Percentiles rank a stretch among this genome's conserved stretches.
Conservation (phyloP, 2,797 vertebrate genomes). For the Sylvia borin region DNA sequence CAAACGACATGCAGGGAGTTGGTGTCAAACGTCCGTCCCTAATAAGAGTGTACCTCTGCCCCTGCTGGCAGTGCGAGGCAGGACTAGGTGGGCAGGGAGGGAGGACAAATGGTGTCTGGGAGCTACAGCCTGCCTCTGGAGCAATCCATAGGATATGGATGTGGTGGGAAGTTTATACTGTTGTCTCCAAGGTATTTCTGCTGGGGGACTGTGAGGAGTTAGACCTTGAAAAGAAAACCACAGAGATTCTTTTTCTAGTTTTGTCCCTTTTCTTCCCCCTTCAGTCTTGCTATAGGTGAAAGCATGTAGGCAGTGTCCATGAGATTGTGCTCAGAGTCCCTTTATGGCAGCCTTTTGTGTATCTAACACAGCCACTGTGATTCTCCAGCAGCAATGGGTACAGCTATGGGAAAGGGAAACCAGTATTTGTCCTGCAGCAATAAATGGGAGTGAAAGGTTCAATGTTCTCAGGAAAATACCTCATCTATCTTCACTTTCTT, state of each 20-base stretch:
- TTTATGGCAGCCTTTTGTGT: background rate
- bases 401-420: background rate
- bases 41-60: background rate
- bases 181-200: background rate
- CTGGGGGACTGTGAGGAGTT: fast-evolving
- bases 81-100: background rate
- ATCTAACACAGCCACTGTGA: background rate
- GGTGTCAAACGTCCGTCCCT: background rate
- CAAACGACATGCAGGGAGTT: background rate
- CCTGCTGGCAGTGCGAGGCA: background rate
- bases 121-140: background rate
- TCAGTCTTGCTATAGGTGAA: background rate
- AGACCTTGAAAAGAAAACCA: background rate
- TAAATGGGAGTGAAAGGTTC: conserved; percentile 12
- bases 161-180: background rate
- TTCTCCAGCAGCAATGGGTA: background rate
- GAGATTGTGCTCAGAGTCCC: background rate
- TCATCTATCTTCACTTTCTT: background rate
- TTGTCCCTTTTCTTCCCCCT: background rate
- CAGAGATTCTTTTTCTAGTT: background rate
- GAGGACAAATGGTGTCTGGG: background rate
- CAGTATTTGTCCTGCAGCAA: background rate
- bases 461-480: background rate
- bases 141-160: fast-evolving
- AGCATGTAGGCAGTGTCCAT: background rate